These are phyloP conservation scores for Myotis brandtii DNA, from an alignment of 2,113 vertebrate genomes.

Conservation along the genomic window DNA sequence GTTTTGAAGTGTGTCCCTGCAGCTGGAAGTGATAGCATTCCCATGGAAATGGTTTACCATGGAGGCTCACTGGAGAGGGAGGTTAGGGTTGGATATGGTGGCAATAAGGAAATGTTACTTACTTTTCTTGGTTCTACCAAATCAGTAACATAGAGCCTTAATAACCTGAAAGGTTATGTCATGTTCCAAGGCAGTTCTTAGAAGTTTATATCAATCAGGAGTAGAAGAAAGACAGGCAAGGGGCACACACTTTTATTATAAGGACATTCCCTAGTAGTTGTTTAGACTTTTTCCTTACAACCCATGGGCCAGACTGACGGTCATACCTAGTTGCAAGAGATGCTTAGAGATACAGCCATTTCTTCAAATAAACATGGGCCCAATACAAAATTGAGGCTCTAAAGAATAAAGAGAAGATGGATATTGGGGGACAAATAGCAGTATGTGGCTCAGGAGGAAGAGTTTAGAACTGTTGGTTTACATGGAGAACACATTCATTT, in stretches of 20 bases:
- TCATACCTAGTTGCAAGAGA: not conserved
- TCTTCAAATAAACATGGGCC: not conserved
- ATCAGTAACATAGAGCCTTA: not conserved
- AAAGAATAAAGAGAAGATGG: not conserved
- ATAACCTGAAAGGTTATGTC: not conserved
- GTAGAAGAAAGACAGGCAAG: not conserved
- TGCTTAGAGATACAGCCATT: not conserved
- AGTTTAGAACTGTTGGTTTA: not conserved
- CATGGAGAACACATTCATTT: not conserved
- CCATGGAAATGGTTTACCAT: not conserved
- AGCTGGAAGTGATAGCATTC: not conserved
- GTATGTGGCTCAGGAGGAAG: not conserved
- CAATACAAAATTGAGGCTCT: not conserved
- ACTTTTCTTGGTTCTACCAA: not conserved
- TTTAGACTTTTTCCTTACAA: not conserved
- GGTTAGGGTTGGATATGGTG: not conserved
- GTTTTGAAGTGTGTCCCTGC: not conserved
- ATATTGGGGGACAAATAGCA: not conserved
- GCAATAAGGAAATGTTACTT: not conserved
- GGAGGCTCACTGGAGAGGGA: not conserved
- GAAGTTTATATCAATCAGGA: not conserved
- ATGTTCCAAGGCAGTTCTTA: not conserved
- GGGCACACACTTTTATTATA: not conserved
- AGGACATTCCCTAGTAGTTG: not conserved
- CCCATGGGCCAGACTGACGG: not conserved